These are phyloP conservation scores for Narcine bancroftii DNA, from an alignment of 2,113 vertebrate genomes.

Conservation along the genomic window DNA sequence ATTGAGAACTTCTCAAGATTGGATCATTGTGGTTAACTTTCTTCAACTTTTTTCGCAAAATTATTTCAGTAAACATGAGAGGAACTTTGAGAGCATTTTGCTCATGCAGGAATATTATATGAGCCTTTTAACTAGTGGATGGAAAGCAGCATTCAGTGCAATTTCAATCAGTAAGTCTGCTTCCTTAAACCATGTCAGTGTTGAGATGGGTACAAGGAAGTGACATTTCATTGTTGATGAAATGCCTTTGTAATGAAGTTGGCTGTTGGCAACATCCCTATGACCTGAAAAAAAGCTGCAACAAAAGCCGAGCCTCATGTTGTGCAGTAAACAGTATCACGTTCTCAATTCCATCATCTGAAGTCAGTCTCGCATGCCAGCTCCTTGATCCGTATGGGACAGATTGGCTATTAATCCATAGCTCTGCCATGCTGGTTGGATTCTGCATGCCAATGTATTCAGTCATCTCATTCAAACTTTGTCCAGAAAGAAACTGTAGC, in stretches of 20 bases:
- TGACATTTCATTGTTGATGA: background rate
- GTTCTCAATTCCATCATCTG: background rate
- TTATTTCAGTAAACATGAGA: no score
- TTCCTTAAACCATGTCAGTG: background rate
- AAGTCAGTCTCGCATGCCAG: background rate
- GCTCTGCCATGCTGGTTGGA: background rate
- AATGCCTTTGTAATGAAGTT: background rate
- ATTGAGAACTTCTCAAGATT: no score
- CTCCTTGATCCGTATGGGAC: background rate
- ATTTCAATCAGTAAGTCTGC: background rate
- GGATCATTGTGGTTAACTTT: no score
- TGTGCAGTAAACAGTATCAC: background rate
- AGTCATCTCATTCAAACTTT: background rate
- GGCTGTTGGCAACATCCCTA: no score
- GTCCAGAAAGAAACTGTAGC: background rate
- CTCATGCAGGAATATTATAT: no score
- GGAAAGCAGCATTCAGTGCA: background rate
- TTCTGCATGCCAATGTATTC: background rate
- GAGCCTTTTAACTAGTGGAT: background rate
- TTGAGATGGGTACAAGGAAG: background rate
- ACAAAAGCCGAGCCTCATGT: background rate
- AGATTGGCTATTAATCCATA: background rate
- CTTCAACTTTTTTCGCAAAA: no score
- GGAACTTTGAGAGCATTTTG: no score
- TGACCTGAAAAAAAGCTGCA: background rate